These are phyloP conservation scores for Drosophila imparisetae DNA, from an alignment of 2,888 invertebrate species.

Conservation along the genomic window DNA sequence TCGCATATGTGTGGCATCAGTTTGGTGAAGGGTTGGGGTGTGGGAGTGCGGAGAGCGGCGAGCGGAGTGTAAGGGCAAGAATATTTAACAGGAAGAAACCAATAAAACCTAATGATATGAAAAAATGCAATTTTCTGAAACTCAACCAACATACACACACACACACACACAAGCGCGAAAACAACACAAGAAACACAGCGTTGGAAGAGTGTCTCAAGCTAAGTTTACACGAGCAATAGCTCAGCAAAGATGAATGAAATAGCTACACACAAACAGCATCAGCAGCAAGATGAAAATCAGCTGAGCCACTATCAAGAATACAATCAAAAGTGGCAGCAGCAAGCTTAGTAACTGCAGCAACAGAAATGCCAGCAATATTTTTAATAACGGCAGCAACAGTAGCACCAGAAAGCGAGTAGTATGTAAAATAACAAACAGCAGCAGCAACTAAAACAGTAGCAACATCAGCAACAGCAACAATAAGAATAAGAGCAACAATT, in stretches of 20 bases:
- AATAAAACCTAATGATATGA: constrained; percentile 84
- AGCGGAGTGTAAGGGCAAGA: constrained; percentile 36
- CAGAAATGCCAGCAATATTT: background rate
- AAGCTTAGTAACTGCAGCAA: background rate
- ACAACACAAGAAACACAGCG: constrained; percentile 16
- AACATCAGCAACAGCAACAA: background rate
- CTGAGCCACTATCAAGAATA: background rate
- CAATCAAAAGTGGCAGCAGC: background rate
- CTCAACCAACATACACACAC: constrained; percentile 54
- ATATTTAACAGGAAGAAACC: constrained; percentile 83
- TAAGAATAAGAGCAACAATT: background rate
- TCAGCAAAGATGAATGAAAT: background rate
- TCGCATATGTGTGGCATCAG: constrained; percentile 40
- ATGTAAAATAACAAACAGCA: background rate
- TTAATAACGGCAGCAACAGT: background rate
- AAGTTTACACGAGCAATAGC: constrained; percentile 52
- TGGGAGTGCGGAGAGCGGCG: background rate
- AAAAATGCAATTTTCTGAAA: constrained; percentile 82
- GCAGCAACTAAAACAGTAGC: background rate
- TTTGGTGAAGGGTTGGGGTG: background rate
- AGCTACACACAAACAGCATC: background rate
- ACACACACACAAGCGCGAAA: constrained; percentile 1
- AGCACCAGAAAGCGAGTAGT: background rate
- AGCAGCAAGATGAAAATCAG: background rate
- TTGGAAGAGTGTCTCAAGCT: constrained; percentile 20